Evolutionary conservation across 2,888 invertebrate species (phyloP).

Genomic region (Diarsia rubi): DNA sequence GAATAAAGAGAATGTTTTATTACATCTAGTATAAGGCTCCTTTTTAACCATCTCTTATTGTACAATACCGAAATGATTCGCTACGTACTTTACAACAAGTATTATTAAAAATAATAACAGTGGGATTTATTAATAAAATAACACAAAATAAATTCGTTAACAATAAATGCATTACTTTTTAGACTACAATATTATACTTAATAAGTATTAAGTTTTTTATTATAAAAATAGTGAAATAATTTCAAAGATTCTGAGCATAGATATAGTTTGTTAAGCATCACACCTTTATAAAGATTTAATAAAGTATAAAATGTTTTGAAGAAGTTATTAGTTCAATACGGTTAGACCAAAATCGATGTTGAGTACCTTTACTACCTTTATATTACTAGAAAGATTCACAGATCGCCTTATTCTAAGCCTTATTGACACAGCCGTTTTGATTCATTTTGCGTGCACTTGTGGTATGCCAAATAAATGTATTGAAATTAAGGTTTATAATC

Average conservation of each 20-base stretch:
- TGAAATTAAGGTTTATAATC: not conserved
- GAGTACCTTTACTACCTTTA: conserved; percentile 11
- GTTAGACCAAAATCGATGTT: conserved; percentile 40
- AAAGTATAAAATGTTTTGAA: conserved; percentile 53
- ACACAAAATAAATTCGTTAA: conserved; percentile 89
- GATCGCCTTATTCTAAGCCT: not conserved
- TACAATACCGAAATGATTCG: conserved; percentile 74
- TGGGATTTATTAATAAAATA: conserved; percentile 75
- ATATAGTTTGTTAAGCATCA: conserved; percentile 74
- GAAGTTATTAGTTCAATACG: conserved; percentile 13
- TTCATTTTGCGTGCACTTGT: not conserved
- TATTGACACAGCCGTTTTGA: not conserved
- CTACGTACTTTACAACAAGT: conserved; percentile 72
- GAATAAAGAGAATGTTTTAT: conserved; percentile 71
- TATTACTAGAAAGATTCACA: not conserved
- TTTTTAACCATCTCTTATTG: conserved; percentile 70
- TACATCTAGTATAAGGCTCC: conserved; percentile 77
- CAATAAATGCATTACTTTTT: conserved; percentile 85
- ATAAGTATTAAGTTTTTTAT: conserved; percentile 64
- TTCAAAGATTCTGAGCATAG: conserved; percentile 77
- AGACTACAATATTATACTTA: conserved; percentile 68
- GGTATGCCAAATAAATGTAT: not conserved
- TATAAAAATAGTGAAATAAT: conserved; percentile 81
- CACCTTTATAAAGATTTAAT: conserved; percentile 64
- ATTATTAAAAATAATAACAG: conserved; percentile 76